phyloP scores from a whole-genome alignment of 2,113 vertebrate genomes.

The Anarhynchus alexandrinus region DNA sequence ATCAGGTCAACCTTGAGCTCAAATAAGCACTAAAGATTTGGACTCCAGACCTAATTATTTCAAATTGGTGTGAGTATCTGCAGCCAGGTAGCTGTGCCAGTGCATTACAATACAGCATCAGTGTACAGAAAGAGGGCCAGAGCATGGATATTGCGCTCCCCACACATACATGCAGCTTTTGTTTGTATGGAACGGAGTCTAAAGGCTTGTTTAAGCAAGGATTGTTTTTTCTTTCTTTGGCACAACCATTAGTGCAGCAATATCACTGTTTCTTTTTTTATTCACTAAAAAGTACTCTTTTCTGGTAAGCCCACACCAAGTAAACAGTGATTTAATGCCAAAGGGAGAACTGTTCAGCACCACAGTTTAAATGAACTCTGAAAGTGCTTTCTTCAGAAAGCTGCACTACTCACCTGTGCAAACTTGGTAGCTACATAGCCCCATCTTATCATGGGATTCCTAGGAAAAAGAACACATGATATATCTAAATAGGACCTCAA shows the following conservation, averaged over 20 bases:
- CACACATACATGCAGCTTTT: background rate
- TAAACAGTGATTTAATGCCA: background rate
- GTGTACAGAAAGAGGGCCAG: background rate
- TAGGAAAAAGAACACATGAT: conserved; percentile 43
- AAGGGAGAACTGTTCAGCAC: background rate
- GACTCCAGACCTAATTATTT: background rate
- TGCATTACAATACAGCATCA: background rate
- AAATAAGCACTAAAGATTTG: background rate
- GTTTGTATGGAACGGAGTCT: background rate
- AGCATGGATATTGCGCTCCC: background rate
- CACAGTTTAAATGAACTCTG: background rate
- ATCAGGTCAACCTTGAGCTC: background rate
- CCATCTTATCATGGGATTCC: conserved; percentile 89
- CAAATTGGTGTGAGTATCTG: background rate
- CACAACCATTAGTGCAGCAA: background rate
- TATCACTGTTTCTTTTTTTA: background rate
- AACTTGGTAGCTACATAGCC: conserved; percentile 90
- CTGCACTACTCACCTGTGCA: conserved; percentile 81
- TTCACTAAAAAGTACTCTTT: background rate
- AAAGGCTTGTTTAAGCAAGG: background rate
- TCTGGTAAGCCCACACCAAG: background rate
- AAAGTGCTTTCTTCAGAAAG: background rate
- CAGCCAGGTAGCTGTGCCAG: background rate
- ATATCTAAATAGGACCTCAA: background rate
- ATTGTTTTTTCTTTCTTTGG: background rate